These are phyloP conservation scores for Notocelia uddmanniana DNA, from an alignment of 2,888 invertebrate genomes.

Conservation along the genomic window DNA sequence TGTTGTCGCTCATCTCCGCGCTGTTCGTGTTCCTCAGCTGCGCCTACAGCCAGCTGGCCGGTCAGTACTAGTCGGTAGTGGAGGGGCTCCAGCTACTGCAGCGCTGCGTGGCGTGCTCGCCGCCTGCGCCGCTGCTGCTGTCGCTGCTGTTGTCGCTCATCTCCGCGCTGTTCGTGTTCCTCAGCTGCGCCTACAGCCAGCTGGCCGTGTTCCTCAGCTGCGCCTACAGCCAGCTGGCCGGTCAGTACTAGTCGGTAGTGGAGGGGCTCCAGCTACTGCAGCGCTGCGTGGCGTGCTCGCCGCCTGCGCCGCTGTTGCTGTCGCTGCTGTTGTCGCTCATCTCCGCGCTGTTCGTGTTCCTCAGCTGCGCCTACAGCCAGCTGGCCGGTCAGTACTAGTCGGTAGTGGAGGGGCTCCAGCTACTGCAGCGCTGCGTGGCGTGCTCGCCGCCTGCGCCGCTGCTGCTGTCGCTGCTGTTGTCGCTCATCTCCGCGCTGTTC, in stretches of 20 bases:
- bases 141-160: constrained; percentile 96
- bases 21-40: constrained; percentile 96
- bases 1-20: constrained; percentile 96
- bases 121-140: constrained; percentile 92
- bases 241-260: constrained; percentile 57
- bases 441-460: constrained; percentile 92
- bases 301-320: constrained; percentile 92
- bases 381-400: constrained; percentile 79
- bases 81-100: constrained; percentile 77
- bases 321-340: constrained; percentile 96
- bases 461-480: constrained; percentile 93
- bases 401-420: neutral
- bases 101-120: constrained; percentile 91
- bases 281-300: neutral
- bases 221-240: constrained; percentile 92
- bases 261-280: constrained; percentile 90
- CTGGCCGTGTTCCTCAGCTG: constrained; percentile 96
- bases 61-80: constrained; percentile 51
- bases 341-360: constrained; percentile 95
- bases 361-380: constrained; percentile 94
- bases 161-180: constrained; percentile 95
- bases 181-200: constrained; percentile 94
- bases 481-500: constrained; percentile 96
- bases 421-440: constrained; percentile 90
- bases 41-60: constrained; percentile 92